Evolutionary conservation across 2,888 invertebrate species (phyloP).

Genomic region (Fragum whitleyi): DNA sequence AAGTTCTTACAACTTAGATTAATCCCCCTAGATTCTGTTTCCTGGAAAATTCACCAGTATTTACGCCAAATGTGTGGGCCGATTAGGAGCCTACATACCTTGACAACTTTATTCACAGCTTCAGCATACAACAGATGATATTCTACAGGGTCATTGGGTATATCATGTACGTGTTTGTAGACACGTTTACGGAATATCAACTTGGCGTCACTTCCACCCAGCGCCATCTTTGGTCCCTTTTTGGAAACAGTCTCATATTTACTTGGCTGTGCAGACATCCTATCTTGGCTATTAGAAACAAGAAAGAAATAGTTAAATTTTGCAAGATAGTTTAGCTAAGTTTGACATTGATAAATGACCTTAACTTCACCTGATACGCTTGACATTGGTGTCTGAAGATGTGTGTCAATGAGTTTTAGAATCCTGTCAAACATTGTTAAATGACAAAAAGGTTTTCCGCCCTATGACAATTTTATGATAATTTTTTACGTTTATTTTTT

Average conservation of each 20-base stretch:
- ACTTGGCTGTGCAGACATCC: conserved; percentile 70
- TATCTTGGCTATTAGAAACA: conserved; percentile 66
- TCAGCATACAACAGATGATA: conserved; percentile 97
- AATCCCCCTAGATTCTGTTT: too few relatives aligned
- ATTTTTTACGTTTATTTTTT: too few relatives aligned
- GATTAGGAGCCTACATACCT: conserved; percentile 88
- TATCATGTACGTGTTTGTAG: conserved; percentile 94
- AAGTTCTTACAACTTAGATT: too few relatives aligned
- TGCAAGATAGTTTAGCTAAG: background rate
- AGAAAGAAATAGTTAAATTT: background rate
- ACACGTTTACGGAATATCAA: conserved; percentile 96
- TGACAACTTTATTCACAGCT: conserved; percentile 97
- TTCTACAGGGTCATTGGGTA: conserved; percentile 97
- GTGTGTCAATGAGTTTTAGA: too few relatives aligned
- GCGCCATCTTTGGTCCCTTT: conserved; percentile 77
- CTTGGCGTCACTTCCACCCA: conserved; percentile 85
- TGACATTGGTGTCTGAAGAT: too few relatives aligned
- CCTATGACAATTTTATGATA: too few relatives aligned
- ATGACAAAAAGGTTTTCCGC: too few relatives aligned
- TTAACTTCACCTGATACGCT: too few relatives aligned
- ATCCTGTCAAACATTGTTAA: too few relatives aligned
- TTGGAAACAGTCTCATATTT: conserved; percentile 80
- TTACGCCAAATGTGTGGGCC: too few relatives aligned
- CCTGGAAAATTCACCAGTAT: too few relatives aligned
- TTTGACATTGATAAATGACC: too few relatives aligned